phyloP scores from a whole-genome alignment of 2,888 invertebrate species.

The Ellobium chinense region DNA sequence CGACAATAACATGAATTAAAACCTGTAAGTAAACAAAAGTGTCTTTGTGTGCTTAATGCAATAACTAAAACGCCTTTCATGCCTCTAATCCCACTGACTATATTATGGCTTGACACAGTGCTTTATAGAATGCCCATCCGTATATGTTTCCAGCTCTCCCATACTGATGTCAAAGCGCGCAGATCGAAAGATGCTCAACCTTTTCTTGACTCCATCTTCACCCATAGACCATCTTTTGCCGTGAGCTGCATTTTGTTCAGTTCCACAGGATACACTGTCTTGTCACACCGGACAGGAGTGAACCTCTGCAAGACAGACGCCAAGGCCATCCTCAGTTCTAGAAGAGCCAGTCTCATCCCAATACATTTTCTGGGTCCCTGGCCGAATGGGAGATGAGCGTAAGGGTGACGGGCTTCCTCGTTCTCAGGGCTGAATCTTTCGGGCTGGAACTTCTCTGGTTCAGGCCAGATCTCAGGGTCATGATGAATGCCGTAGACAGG shows the following conservation, averaged over 20 bases:
- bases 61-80: no score
- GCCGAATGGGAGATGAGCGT: slow-evolving; percentile 11
- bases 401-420: background rate
- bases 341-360: slow-evolving; percentile 1
- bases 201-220: background rate
- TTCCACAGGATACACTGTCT: slow-evolving; percentile 5
- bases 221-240: slow-evolving; percentile 4
- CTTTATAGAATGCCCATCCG: no score
- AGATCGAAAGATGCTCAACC: no score
- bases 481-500: slow-evolving; percentile 50
- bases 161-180: no score
- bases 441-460: slow-evolving; percentile 52
- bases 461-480: slow-evolving; percentile 45
- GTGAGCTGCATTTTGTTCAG: background rate
- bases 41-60: no score
- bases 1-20: no score
- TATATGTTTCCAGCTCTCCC: no score
- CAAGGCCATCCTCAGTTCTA: background rate
- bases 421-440: slow-evolving; percentile 39
- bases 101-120: no score
- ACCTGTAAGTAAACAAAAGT: no score
- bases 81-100: no score
- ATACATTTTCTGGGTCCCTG: slow-evolving; percentile 15
- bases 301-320: background rate
- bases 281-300: background rate